These are phyloP conservation scores for Achroia grisella DNA, from an alignment of 1,140 invertebrate genomes.

Conservation along the genomic window DNA sequence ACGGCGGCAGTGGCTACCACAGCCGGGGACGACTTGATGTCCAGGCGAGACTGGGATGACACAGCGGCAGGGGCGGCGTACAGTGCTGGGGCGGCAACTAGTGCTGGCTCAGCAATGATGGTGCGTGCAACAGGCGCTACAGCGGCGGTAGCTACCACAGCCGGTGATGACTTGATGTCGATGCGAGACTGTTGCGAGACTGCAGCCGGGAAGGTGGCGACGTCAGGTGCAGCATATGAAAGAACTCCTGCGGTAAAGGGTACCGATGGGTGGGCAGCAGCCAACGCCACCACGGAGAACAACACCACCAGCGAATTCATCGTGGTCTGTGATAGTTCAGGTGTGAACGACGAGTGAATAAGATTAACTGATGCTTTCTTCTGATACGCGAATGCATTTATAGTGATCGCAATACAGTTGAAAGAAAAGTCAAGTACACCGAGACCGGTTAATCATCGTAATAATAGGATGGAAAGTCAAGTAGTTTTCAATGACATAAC, in stretches of 20 bases:
- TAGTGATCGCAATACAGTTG: constrained; percentile 28
- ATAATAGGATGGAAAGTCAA: too few species aligned
- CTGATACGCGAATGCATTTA: constrained; percentile 42
- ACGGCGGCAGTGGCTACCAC: constrained; percentile 31
- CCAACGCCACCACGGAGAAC: constrained; percentile 70
- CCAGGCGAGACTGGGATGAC: constrained; percentile 43
- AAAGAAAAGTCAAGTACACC: constrained; percentile 54
- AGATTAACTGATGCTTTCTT: constrained; percentile 60
- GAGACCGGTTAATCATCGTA: constrained; percentile 3
- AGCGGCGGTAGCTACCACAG: constrained; percentile 18
- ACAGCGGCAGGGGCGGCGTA: constrained; percentile 37
- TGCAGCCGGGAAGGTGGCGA: constrained; percentile 33
- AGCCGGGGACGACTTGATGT: constrained; percentile 51
- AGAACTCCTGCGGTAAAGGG: constrained; percentile 24
- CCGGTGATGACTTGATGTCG: constrained; percentile 43
- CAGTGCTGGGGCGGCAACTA: constrained; percentile 16
- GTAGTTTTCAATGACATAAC: too few species aligned
- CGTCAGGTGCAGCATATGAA: constrained; percentile 23
- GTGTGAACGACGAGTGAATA: constrained; percentile 32
- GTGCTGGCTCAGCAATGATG: constrained; percentile 14
- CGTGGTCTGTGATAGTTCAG: constrained; percentile 71
- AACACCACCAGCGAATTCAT: constrained; percentile 74
- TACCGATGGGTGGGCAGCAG: constrained; percentile 54
- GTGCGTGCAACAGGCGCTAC: constrained; percentile 15
- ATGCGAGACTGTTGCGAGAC: constrained; percentile 39